A percentile compares a stretch with the other conserved stretches of the same genome.
Evolutionary conservation across 2,113 vertebrate genomes (phyloP).

Genomic region (Hippocampus comes): DNA sequence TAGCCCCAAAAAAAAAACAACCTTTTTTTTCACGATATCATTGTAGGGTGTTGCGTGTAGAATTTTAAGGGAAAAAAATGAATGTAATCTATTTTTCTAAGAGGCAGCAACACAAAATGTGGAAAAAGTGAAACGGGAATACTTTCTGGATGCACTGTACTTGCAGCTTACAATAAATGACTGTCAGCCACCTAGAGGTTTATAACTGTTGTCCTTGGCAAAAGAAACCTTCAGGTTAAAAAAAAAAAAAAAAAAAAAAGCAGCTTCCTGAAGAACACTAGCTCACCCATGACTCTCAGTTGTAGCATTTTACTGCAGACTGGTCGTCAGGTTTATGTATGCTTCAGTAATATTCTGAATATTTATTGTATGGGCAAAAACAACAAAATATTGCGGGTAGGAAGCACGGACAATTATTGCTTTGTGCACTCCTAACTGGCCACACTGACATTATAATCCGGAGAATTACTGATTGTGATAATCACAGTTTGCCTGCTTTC

Average conservation of each 20-base stretch:
- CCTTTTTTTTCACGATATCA: no score
- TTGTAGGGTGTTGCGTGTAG: no score
- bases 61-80: no score
- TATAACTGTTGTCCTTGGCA: not conserved
- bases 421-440: not conserved
- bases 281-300: not conserved
- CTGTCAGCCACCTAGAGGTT: not conserved
- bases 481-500: slow-evolving; percentile 10
- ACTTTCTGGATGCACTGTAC: no score
- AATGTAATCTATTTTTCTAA: no score
- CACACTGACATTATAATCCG: slow-evolving; percentile 1
- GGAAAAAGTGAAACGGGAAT: no score
- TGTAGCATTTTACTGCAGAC: not conserved
- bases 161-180: not conserved
- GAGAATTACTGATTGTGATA: slow-evolving; percentile 11
- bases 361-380: not conserved
- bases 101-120: no score
- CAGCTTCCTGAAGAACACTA: not conserved
- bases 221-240: not conserved
- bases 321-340: not conserved
- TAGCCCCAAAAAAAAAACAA: no score
- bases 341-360: not conserved
- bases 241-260: not conserved
- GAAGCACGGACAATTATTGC: not conserved
- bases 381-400: no score